These are phyloP conservation scores for Arvicola amphibius DNA, from an alignment of 2,797 vertebrate species.

Conservation along the genomic window DNA sequence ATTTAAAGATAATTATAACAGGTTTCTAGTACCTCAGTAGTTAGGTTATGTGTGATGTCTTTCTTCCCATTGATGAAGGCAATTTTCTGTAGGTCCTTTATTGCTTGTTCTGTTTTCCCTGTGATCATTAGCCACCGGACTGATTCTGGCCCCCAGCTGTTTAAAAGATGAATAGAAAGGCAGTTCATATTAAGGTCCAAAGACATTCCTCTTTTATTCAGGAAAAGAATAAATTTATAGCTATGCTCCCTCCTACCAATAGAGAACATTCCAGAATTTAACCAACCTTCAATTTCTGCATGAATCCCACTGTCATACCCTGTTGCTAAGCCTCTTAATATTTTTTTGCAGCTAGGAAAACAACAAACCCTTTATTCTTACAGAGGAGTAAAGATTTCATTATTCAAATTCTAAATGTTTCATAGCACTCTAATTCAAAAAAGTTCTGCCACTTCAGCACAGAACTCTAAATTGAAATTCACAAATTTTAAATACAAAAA, in stretches of 20 bases:
- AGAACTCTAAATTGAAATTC: neutral
- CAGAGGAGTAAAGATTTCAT: neutral
- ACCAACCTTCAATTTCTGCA: no score
- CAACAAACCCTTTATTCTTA: neutral
- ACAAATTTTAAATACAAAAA: neutral
- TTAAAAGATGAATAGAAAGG: neutral
- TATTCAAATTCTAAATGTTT: neutral
- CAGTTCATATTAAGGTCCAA: neutral
- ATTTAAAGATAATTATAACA: neutral
- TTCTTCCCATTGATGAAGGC: conserved; percentile 22
- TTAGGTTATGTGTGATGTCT: conserved; percentile 1
- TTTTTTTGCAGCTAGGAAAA: neutral
- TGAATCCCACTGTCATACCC: neutral
- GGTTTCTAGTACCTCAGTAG: neutral
- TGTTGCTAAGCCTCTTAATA: neutral
- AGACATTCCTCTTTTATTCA: neutral
- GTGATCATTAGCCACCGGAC: neutral
- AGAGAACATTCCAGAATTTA: neutral
- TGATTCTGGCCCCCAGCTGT: conserved; percentile 37
- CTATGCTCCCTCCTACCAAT: neutral
- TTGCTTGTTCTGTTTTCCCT: conserved; percentile 10
- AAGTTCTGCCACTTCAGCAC: neutral
- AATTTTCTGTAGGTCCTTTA: conserved; percentile 13
- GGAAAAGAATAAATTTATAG: neutral
- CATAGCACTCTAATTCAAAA: neutral